A percentile compares a stretch with the other conserved stretches of the same genome.
These are phyloP conservation scores for Anguilla anguilla DNA, from an alignment of 2,797 vertebrate species.

Conservation along the genomic window DNA sequence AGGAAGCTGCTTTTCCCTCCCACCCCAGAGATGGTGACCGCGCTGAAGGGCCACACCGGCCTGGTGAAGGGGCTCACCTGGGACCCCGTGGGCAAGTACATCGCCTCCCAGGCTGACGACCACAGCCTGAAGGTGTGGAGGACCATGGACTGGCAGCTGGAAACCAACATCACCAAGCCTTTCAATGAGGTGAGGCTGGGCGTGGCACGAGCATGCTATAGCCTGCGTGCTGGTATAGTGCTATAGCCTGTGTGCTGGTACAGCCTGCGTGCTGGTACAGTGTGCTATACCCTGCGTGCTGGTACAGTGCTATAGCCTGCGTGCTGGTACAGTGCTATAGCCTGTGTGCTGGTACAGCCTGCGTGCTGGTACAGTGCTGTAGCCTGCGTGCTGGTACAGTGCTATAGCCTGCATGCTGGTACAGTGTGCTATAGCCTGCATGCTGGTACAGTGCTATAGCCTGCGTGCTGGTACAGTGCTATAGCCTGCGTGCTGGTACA, in stretches of 20 bases:
- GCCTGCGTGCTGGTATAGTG: not conserved
- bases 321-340: too few relatives aligned
- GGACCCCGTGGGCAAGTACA: conserved; percentile 98
- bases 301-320: too few relatives aligned
- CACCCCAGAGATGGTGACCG: conserved; percentile 87
- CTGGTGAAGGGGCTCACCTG: conserved; percentile 97
- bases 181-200: conserved; percentile 85
- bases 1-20: not conserved
- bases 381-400: not conserved
- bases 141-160: conserved; percentile 97
- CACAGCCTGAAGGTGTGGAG: conserved; percentile 96
- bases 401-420: not conserved
- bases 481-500: not conserved
- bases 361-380: too few relatives aligned
- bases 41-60: conserved; percentile 91
- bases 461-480: not conserved
- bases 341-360: too few relatives aligned
- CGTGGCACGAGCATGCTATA: not conserved
- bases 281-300: too few relatives aligned
- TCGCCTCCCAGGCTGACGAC: conserved; percentile 97
- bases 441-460: too few relatives aligned
- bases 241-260: too few relatives aligned
- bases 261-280: too few relatives aligned
- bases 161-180: conserved; percentile 96
- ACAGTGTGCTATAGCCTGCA: not conserved